These are phyloP conservation scores for Cepaea nemoralis DNA, from an alignment of 1,140 invertebrate species.

Conservation along the genomic window DNA sequence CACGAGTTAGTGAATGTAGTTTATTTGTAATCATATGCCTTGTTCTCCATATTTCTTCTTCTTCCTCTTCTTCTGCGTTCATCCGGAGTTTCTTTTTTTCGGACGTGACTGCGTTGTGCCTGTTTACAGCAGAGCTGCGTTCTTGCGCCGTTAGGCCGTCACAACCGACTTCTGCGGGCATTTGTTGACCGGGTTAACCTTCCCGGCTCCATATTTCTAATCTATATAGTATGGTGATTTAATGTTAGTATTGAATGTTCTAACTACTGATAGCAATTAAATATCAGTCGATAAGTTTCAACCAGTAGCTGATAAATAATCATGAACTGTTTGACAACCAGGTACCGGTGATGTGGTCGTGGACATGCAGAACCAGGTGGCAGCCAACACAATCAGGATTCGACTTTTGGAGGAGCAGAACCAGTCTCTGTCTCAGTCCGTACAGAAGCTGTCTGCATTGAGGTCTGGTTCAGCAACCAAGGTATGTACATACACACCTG, in stretches of 20 bases:
- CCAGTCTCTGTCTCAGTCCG: slow-evolving; percentile 62
- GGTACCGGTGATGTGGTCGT: slow-evolving; percentile 66
- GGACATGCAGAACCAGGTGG: slow-evolving; percentile 70
- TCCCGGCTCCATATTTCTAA: too few relatives aligned
- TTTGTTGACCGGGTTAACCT: neutral
- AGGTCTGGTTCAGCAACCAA: neutral
- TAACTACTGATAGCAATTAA: neutral
- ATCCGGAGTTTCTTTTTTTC: too few relatives aligned
- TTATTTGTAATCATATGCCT: too few relatives aligned
- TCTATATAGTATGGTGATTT: neutral
- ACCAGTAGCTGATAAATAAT: neutral
- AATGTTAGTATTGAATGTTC: neutral
- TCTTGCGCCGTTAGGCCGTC: too few relatives aligned
- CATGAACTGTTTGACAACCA: slow-evolving; percentile 43
- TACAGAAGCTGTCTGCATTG: slow-evolving; percentile 57
- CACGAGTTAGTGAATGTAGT: too few relatives aligned
- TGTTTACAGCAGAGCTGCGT: too few relatives aligned
- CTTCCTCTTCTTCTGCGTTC: too few relatives aligned
- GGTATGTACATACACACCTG: neutral
- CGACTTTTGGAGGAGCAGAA: slow-evolving; percentile 68
- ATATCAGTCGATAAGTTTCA: neutral
- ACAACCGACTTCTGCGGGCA: too few relatives aligned
- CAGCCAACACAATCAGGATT: slow-evolving; percentile 68
- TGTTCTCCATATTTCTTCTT: too few relatives aligned
- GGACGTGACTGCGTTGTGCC: too few relatives aligned